Conservation (phyloP, 1,140 invertebrate species). For the Drosophila rhopaloa region DNA sequence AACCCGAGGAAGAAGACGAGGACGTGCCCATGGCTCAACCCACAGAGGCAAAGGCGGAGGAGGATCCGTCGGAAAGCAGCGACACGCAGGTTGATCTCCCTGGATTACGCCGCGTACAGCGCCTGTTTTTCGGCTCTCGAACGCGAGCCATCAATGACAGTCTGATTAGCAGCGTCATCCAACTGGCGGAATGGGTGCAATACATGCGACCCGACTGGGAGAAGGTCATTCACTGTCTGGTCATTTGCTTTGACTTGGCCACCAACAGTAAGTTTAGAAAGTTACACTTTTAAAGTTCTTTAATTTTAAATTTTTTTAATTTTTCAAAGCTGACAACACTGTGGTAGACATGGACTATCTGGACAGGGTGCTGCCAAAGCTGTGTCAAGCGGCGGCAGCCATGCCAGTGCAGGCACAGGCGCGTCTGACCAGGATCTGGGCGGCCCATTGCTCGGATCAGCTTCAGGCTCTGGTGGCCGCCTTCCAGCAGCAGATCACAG, state of each 20-base stretch:
- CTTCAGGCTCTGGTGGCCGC: conserved; percentile 91
- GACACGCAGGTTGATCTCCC: conserved; percentile 87
- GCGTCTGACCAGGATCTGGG: conserved; percentile 92
- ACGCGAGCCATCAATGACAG: conserved; percentile 87
- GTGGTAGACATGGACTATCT: conserved; percentile 90
- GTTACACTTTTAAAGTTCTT: too few species aligned
- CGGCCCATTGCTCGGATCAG: conserved; percentile 89
- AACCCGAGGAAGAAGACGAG: conserved; percentile 40
- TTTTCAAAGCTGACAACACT: conserved; percentile 58
- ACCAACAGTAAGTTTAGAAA: conserved; percentile 87
- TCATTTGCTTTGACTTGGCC: conserved; percentile 95
- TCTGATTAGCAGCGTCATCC: conserved; percentile 92
- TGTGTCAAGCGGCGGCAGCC: conserved; percentile 91
- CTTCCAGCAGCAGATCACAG: conserved; percentile 95
- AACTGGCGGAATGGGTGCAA: conserved; percentile 86
- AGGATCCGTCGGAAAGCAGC: conserved; percentile 25
- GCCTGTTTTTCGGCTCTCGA: conserved; percentile 85
- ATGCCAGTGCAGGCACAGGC: conserved; percentile 91
- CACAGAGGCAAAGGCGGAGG: not conserved
- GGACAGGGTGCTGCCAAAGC: conserved; percentile 91
- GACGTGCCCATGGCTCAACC: conserved; percentile 64
- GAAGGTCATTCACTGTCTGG: conserved; percentile 90
- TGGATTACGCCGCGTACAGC: conserved; percentile 88
- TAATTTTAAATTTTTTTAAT: not conserved
- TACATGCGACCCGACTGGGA: conserved; percentile 65